Conservation (phyloP, 2,113 vertebrate genomes). For the Scomber colias region DNA sequence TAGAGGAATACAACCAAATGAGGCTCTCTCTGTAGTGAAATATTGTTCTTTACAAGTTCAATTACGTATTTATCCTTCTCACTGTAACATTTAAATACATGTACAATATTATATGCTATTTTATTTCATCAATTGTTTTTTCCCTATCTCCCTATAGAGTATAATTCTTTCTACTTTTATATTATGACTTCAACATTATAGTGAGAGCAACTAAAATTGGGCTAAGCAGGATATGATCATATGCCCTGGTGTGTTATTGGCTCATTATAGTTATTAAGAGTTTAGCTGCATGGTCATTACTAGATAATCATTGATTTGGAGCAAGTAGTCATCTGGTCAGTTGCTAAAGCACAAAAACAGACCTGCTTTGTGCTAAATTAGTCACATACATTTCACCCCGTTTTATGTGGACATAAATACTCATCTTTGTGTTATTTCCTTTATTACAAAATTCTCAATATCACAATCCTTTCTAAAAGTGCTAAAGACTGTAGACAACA, state of each 20-base stretch:
- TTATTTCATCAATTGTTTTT: background rate
- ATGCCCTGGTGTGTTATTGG: conserved; percentile 23
- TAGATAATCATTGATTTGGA: conserved; percentile 5
- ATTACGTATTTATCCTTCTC: background rate
- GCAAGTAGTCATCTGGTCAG: background rate
- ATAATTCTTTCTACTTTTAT: background rate
- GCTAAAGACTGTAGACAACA: conserved; percentile 3
- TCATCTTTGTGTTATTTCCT: background rate
- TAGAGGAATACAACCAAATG: background rate
- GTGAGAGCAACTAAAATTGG: background rate
- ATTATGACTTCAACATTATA: background rate
- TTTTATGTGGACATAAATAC: background rate
- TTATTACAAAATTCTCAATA: background rate
- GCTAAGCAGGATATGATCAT: conserved; percentile 11
- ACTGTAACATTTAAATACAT: background rate
- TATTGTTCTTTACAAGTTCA: too few relatives aligned
- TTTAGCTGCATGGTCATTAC: conserved; percentile 24
- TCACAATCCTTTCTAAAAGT: background rate
- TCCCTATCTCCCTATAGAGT: background rate
- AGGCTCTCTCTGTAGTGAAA: too few relatives aligned
- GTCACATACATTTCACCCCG: background rate
- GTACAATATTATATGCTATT: background rate
- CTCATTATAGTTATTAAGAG: conserved; percentile 19
- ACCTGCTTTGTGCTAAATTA: background rate
- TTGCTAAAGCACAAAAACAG: conserved; percentile 4